Evolutionary conservation across 1,140 invertebrate genomes (phyloP).

Genomic region (Drosophila equinoxialis): DNA sequence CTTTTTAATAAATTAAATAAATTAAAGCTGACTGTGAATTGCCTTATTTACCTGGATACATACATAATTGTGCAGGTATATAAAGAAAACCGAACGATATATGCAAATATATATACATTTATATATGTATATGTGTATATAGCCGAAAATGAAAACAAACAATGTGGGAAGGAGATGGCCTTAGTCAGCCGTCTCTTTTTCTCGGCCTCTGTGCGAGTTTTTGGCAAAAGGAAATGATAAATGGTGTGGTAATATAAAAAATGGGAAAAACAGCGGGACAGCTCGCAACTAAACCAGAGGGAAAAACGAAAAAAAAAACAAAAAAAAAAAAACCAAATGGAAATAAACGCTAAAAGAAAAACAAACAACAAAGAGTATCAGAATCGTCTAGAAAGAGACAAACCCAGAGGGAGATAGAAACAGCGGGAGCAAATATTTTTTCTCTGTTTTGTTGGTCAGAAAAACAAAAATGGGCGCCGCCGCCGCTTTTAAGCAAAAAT

Average conservation of each 20-base stretch:
- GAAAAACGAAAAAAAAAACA: conserved; percentile 34
- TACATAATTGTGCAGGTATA: conserved; percentile 49
- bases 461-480: conserved; percentile 75
- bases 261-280: conserved; percentile 75
- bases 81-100: neutral
- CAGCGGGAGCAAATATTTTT: conserved; percentile 38
- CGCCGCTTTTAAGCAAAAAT: conserved; percentile 48
- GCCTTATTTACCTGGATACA: conserved; percentile 66
- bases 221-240: conserved; percentile 77
- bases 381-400: conserved; percentile 45
- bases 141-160: neutral
- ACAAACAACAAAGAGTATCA: conserved; percentile 38
- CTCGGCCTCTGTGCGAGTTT: conserved; percentile 16
- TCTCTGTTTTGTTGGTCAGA: conserved; percentile 59
- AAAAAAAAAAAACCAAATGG: conserved; percentile 30
- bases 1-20: conserved; percentile 76
- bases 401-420: conserved; percentile 28
- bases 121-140: neutral
- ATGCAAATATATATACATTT: conserved; percentile 1
- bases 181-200: conserved; percentile 26
- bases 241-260: conserved; percentile 82
- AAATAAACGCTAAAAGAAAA: conserved; percentile 29
- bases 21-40: conserved; percentile 78
- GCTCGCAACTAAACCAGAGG: conserved; percentile 53
- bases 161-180: conserved; percentile 32